Evolutionary conservation across 2,113 vertebrate genomes (phyloP).

Genomic region (Hemichromis elongatus): DNA sequence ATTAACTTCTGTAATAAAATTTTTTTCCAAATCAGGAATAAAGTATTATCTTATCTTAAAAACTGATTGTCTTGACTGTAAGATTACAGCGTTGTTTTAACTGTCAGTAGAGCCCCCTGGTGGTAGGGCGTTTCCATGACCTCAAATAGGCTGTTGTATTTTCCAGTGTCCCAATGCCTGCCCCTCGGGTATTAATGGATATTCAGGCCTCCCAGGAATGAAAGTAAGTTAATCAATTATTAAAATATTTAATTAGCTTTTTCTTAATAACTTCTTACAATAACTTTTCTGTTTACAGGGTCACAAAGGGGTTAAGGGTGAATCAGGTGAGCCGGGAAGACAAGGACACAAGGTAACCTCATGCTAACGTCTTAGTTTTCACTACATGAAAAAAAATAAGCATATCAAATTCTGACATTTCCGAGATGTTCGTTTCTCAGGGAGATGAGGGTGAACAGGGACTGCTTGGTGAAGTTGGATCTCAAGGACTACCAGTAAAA

Average conservation of each 20-base stretch:
- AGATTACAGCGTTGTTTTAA: neutral
- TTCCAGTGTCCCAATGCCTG: constrained; percentile 91
- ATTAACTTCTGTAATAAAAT: neutral
- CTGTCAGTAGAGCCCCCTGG: constrained; percentile 18
- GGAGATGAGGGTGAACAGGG: constrained; percentile 93
- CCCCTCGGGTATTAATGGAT: constrained; percentile 79
- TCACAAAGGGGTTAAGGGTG: constrained; percentile 92
- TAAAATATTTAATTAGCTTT: neutral
- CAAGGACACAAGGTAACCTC: constrained; percentile 93
- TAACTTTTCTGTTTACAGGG: constrained; percentile 73
- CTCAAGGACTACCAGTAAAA: constrained; percentile 91
- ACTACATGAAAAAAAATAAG: neutral
- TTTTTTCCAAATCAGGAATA: neutral
- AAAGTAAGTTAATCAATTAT: constrained; percentile 73
- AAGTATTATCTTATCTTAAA: neutral
- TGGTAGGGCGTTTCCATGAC: constrained; percentile 35
- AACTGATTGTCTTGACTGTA: neutral
- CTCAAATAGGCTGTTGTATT: constrained; percentile 48
- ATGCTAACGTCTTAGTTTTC: neutral
- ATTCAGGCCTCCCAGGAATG: constrained; percentile 90
- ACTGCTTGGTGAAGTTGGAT: constrained; percentile 79
- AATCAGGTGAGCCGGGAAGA: constrained; percentile 92
- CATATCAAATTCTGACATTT: neutral
- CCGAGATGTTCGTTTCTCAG: constrained; percentile 59
- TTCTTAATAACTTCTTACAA: neutral